Base-by-base conservation (phyloP, 2,888 invertebrate species). In the Stegana nigrithorax region DNA sequence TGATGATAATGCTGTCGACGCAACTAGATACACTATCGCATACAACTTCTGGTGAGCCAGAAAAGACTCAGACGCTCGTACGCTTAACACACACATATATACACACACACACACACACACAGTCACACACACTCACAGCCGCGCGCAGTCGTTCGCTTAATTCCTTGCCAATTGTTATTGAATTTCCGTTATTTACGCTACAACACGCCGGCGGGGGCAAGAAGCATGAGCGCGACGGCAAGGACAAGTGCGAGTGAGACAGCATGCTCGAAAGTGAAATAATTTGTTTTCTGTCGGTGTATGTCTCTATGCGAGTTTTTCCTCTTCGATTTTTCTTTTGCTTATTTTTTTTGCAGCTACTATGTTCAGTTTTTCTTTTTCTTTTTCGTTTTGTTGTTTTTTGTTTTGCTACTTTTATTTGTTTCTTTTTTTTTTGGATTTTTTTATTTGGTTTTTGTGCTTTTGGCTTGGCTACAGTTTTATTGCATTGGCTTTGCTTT, bases 121-220 rank as follows among this genome's bases (percentile, higher is more conserved):
- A n/a, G n/a, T n/a, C n/a, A n/a, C n/a, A n/a, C n/a, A n/a, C n/a
- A n/a, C n/a, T n/a, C n/a, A n/a, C n/a, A n/a, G n/a, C n/a, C n/a
- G n/a, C n/a, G n/a, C n/a, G n/a, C n/a, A n/a, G n/a, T n/a, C n/a
- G n/a, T 29, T 39, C 19, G 27, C 65, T 65, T 71, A 74, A 73
- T 73, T 77, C 70, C 67, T 70, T 60, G 65, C 66, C 69, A 75
- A 71, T 73, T 75, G 73, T 78, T 73, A 78, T 78, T 75, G 72
- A 77, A 73, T 78, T 77, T 73, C 71, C 71, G 68, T n/a, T n/a
- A n/a, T n/a, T n/a, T n/a, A n/a, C n/a, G n/a, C n/a, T n/a, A n/a
- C n/a, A n/a, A n/a, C n/a, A n/a, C n/a, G n/a, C n/a, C n/a, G n/a
- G n/a, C n/a, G n/a, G n/a, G n/a, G n/a, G n/a, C n/a, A n/a, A n/a